Evolutionary conservation across 1,140 invertebrate genomes (phyloP).

Genomic region (Papilio aristodemus): DNA sequence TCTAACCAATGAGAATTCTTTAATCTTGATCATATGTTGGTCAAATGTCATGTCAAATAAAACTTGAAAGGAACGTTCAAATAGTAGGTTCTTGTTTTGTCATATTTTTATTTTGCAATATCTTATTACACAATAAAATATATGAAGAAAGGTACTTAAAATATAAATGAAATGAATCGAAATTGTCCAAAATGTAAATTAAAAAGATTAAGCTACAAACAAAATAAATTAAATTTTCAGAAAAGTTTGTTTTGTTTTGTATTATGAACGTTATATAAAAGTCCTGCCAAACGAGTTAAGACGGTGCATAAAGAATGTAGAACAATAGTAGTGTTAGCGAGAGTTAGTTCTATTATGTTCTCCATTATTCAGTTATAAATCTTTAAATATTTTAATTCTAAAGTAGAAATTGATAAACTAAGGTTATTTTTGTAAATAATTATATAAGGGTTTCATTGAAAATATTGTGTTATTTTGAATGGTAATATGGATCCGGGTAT

Average conservation of each 20-base stretch:
- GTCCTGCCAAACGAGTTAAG: conserved; percentile 14
- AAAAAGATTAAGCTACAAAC: neutral
- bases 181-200: neutral
- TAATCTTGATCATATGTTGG: conserved; percentile 35
- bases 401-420: neutral
- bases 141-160: neutral
- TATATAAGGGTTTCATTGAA: conserved; percentile 52
- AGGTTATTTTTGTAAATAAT: neutral
- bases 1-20: conserved; percentile 30
- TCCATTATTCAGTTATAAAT: conserved; percentile 47
- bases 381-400: conserved; percentile 23
- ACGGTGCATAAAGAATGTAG: conserved; percentile 36
- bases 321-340: conserved; percentile 45
- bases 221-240: neutral
- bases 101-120: neutral
- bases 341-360: conserved; percentile 47
- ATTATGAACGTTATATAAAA: conserved; percentile 32
- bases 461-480: conserved; percentile 43
- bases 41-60: conserved; percentile 37
- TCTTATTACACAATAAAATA: neutral
- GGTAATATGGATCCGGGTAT: conserved; percentile 86
- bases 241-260: neutral
- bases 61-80: conserved; percentile 31
- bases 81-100: neutral
- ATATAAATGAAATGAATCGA: neutral